Evolutionary conservation across 2,113 vertebrate genomes (phyloP).

Genomic region (Octodon degus): DNA sequence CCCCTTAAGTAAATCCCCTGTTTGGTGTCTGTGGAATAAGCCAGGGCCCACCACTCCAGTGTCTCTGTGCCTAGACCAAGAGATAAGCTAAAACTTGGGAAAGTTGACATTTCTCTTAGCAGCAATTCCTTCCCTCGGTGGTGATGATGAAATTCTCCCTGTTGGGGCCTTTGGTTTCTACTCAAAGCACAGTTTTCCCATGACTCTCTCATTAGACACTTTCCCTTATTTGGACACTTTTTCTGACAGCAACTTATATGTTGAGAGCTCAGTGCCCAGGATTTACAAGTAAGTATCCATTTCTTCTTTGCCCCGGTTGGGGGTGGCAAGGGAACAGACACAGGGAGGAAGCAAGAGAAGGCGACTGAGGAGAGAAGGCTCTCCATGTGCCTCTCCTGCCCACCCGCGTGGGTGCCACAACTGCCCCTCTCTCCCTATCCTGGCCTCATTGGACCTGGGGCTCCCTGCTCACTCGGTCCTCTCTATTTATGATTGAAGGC

Average conservation of each 20-base stretch:
- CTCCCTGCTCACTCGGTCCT: slow-evolving; percentile 80
- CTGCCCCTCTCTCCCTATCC: not conserved
- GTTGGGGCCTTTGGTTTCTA: slow-evolving; percentile 38
- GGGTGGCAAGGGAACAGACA: slow-evolving; percentile 54
- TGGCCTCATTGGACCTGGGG: not conserved
- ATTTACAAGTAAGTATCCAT: slow-evolving; percentile 75
- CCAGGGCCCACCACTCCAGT: not conserved
- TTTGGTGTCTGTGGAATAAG: not conserved
- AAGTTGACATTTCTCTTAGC: not conserved
- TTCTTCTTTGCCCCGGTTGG: slow-evolving; percentile 44
- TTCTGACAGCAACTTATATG: slow-evolving; percentile 70
- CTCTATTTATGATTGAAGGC: slow-evolving; percentile 90
- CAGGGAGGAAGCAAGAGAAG: slow-evolving; percentile 1
- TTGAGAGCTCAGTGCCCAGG: slow-evolving; percentile 62
- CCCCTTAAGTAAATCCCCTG: not conserved
- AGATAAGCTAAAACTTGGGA: slow-evolving; percentile 26
- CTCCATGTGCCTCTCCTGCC: slow-evolving; percentile 27
- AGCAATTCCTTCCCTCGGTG: not conserved
- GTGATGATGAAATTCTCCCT: slow-evolving; percentile 39
- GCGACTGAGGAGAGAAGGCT: not conserved
- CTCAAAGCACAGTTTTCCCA: slow-evolving; percentile 36
- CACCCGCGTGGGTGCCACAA: not conserved
- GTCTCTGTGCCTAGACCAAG: not conserved
- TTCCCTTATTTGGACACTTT: slow-evolving; percentile 67
- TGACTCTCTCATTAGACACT: slow-evolving; percentile 58